Percentiles rank a stretch among this genome's conserved stretches.
Conservation (phyloP, 2,797 vertebrate genomes). For the Siniperca scherzeri region DNA sequence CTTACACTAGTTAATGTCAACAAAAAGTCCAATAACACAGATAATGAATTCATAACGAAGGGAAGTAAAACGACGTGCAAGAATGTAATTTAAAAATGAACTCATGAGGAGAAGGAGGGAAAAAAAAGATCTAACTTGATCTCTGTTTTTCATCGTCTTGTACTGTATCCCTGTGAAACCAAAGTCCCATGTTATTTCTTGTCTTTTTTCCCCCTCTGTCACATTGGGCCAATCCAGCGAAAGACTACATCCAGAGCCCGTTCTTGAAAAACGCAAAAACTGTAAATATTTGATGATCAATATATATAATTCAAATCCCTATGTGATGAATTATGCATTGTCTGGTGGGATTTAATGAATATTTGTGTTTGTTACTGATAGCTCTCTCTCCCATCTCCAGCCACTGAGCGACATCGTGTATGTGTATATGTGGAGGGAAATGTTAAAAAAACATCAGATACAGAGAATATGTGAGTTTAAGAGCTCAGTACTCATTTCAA, state of each 20-base stretch:
- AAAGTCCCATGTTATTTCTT: slow-evolving; percentile 41
- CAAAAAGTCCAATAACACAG: background rate
- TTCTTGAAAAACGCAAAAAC: slow-evolving; percentile 79
- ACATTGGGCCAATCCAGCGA: slow-evolving; percentile 48
- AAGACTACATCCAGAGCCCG: slow-evolving; percentile 53
- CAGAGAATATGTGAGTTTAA: slow-evolving; percentile 50
- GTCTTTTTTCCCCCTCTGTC: background rate
- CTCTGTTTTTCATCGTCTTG: slow-evolving; percentile 35
- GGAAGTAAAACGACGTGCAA: slow-evolving; percentile 4
- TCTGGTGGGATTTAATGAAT: slow-evolving; percentile 81
- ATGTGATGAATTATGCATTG: slow-evolving; percentile 80
- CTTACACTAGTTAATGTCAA: background rate
- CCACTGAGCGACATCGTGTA: slow-evolving; percentile 28
- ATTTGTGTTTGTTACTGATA: slow-evolving; percentile 83
- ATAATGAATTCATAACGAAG: slow-evolving; percentile 1
- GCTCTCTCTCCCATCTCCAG: slow-evolving; percentile 56
- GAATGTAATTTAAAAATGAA: slow-evolving; percentile 16
- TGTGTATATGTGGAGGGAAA: slow-evolving; percentile 27
- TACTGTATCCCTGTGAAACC: slow-evolving; percentile 31
- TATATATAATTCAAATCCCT: slow-evolving; percentile 83
- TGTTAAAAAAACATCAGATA: slow-evolving; percentile 30
- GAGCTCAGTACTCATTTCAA: slow-evolving; percentile 17
- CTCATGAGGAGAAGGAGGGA: background rate
- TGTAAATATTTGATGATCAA: slow-evolving; percentile 84
- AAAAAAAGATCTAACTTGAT: slow-evolving; percentile 27